Base-by-base conservation (phyloP, 2,113 vertebrate genomes). In the Sinocyclocheilus rhinocerous region DNA sequence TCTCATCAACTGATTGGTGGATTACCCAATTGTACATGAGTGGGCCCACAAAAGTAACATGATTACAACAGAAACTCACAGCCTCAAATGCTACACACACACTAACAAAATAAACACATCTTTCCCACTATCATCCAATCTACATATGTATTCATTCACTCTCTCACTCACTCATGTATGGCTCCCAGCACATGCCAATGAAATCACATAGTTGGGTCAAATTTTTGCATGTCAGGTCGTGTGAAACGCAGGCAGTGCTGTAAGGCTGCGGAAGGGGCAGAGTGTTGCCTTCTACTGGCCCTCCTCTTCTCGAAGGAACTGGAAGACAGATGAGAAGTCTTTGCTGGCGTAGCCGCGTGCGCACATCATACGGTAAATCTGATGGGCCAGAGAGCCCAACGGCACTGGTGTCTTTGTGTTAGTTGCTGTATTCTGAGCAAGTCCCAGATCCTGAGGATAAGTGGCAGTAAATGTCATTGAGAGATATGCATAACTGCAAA, bases 311-410 rank as follows among this genome's bases (percentile, higher is more conserved):
- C 97, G 96, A 86, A 99, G 95, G 93, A 98, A 99, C 93, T 98
- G 97, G 95, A 99, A 99, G 83, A 99, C 96, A 0, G 98, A 95
- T 29, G 98, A 99, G 95, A 99, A 99, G 95, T 99, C 98, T 94
- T 99, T 99, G 93, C 91, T 91, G 87, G 97, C 94, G 84, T 99
- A 99, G 91, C 98, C 97, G 76, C 97, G 97, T 24, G 97, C 96
- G 89, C 97, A 98, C 98, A 99, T 99, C 94, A 97, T 95, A 88
- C 98, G 96, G 92, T 98, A 99, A 85, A 99, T 94, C 95, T 99
- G 98, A 92, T 99, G 98, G 78, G 97, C 96, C 48, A 98, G 89
- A 55, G 98, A 97, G 89, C 98, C 98, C 65, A 99, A 93, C 50
- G 96, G 94, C 87, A 97, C 94, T 0, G 98, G 96, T 55, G 95